Evolutionary conservation across 2,888 invertebrate species (phyloP).

Genomic region (Agrotis clavis): DNA sequence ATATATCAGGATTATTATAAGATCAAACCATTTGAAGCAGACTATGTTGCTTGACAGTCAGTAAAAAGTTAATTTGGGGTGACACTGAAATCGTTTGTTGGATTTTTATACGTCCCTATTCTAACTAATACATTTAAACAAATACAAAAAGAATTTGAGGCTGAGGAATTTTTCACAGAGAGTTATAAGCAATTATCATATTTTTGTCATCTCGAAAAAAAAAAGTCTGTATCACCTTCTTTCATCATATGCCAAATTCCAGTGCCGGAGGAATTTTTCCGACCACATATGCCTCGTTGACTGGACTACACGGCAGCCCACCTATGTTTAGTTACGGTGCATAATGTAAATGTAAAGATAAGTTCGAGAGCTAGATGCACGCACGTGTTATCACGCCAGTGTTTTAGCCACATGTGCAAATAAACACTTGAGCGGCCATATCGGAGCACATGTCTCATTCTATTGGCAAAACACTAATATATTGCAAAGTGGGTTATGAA

Average conservation of each 20-base stretch:
- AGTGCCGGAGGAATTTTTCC: too few species aligned
- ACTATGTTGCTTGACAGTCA: neutral
- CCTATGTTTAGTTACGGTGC: slow-evolving; percentile 14
- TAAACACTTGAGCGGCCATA: slow-evolving; percentile 48
- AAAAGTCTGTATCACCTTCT: too few species aligned
- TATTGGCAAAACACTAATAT: slow-evolving; percentile 28
- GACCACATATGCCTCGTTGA: too few species aligned
- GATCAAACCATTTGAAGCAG: neutral
- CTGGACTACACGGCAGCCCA: neutral
- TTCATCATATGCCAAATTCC: too few species aligned
- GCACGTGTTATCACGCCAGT: slow-evolving; percentile 49
- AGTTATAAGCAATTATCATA: too few species aligned
- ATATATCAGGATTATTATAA: slow-evolving; percentile 7
- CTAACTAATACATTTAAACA: too few species aligned
- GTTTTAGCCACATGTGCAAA: slow-evolving; percentile 48
- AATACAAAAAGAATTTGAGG: too few species aligned
- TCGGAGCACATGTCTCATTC: slow-evolving; percentile 35
- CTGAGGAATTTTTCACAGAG: too few species aligned
- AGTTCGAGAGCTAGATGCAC: slow-evolving; percentile 48
- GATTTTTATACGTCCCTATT: too few species aligned
- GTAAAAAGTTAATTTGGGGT: too few species aligned
- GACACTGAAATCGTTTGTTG: too few species aligned
- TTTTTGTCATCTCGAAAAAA: too few species aligned
- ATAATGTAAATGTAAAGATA: slow-evolving; percentile 51
- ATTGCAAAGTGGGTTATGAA: slow-evolving; percentile 38